A percentile compares a stretch with the other conserved stretches of the same genome.
phyloP scores from a whole-genome alignment of 1,140 invertebrate genomes.

The Rhynchophorus ferrugineus region DNA sequence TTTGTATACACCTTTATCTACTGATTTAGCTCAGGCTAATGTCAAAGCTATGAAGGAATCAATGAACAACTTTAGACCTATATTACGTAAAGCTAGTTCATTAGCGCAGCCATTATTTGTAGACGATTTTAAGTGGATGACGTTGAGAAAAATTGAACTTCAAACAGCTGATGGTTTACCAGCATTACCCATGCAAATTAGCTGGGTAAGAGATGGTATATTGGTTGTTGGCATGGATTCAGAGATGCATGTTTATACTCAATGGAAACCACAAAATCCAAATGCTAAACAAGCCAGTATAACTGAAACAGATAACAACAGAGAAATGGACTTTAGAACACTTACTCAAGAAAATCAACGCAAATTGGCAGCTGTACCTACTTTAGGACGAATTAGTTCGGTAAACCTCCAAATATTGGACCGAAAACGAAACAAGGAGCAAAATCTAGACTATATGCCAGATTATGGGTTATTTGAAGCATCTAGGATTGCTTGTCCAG shows the following conservation, averaged over 20 bases:
- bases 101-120: slow-evolving; percentile 75
- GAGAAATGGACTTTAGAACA: slow-evolving; percentile 64
- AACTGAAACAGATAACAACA: slow-evolving; percentile 26
- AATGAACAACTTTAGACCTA: slow-evolving; percentile 58
- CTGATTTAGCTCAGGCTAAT: slow-evolving; percentile 83
- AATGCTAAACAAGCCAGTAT: slow-evolving; percentile 30
- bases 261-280: slow-evolving; percentile 77
- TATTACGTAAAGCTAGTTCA: slow-evolving; percentile 79
- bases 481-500: slow-evolving; percentile 90
- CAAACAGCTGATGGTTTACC: slow-evolving; percentile 92
- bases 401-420: slow-evolving; percentile 72
- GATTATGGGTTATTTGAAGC: slow-evolving; percentile 95
- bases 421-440: slow-evolving; percentile 57
- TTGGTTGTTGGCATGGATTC: slow-evolving; percentile 98
- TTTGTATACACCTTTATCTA: slow-evolving; percentile 77
- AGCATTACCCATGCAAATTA: slow-evolving; percentile 95
- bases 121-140: slow-evolving; percentile 93
- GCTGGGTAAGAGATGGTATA: slow-evolving; percentile 96
- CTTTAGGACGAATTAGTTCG: slow-evolving; percentile 71
- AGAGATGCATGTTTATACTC: slow-evolving; percentile 98
- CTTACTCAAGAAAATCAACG: slow-evolving; percentile 66
- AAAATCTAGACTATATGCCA: slow-evolving; percentile 70
- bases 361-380: slow-evolving; percentile 68
- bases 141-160: slow-evolving; percentile 81
- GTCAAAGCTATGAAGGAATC: slow-evolving; percentile 59